phyloP scores from a whole-genome alignment of 2,797 vertebrate genomes.

The Myripristis murdjan region DNA sequence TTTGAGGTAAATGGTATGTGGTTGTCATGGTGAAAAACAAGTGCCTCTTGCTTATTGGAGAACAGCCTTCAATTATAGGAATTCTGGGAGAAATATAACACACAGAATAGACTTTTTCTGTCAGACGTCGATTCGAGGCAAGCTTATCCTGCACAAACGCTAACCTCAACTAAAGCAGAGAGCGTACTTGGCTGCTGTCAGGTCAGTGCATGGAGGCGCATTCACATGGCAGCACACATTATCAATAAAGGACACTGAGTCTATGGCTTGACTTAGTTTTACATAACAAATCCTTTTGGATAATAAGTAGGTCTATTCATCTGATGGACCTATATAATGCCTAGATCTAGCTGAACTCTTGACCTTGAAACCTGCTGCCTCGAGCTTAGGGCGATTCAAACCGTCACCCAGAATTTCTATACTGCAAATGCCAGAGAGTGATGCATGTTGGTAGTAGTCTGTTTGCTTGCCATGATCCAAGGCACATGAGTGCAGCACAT shows the following conservation, averaged over 20 bases:
- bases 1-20: slow-evolving; percentile 84
- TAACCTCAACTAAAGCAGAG: slow-evolving; percentile 39
- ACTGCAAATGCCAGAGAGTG: slow-evolving; percentile 83
- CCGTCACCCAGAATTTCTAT: slow-evolving; percentile 87
- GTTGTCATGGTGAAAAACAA: slow-evolving; percentile 82
- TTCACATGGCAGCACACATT: slow-evolving; percentile 50
- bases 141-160: slow-evolving; percentile 47
- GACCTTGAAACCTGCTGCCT: slow-evolving; percentile 6
- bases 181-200: slow-evolving; percentile 57
- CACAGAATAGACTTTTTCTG: slow-evolving; percentile 22
- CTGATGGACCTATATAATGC: neutral
- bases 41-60: slow-evolving; percentile 83
- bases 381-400: slow-evolving; percentile 32
- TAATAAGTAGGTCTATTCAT: slow-evolving; percentile 1
- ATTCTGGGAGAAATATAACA: slow-evolving; percentile 84
- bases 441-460: slow-evolving; percentile 84
- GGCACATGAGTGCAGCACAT: slow-evolving; percentile 64
- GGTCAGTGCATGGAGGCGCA: slow-evolving; percentile 39
- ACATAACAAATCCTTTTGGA: slow-evolving; percentile 50
- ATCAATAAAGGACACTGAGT: slow-evolving; percentile 66
- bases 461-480: slow-evolving; percentile 83
- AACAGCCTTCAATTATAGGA: slow-evolving; percentile 83
- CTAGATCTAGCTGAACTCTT: slow-evolving; percentile 8
- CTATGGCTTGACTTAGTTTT: slow-evolving; percentile 57
- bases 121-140: slow-evolving; percentile 15